These are phyloP conservation scores for Cryptocheilus praepositus DNA, from an alignment of 2,888 invertebrate genomes.

Conservation along the genomic window DNA sequence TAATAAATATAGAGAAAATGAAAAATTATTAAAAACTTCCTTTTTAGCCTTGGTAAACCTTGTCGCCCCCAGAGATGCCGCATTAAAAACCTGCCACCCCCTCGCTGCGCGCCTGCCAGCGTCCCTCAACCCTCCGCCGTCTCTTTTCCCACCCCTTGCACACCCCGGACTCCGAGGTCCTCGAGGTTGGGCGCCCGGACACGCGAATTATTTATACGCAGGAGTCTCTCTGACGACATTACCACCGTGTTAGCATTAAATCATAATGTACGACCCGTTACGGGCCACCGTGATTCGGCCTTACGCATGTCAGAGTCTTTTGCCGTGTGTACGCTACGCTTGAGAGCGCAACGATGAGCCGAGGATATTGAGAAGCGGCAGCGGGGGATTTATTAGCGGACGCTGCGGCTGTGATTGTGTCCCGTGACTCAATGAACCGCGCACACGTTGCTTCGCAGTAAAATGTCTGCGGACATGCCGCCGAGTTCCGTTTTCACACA, in stretches of 20 bases:
- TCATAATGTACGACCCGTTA: constrained; percentile 75
- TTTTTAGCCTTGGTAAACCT: constrained; percentile 75
- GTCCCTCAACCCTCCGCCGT: constrained; percentile 39
- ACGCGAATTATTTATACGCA: constrained; percentile 74
- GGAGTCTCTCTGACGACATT: constrained; percentile 75
- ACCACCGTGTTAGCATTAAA: constrained; percentile 75
- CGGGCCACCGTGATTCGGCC: constrained; percentile 68
- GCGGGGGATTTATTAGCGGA: too few species aligned
- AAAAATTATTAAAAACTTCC: constrained; percentile 76
- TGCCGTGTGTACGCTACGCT: constrained; percentile 31
- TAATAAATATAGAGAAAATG: constrained; percentile 75
- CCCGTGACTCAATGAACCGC: too few species aligned
- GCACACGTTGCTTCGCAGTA: too few species aligned
- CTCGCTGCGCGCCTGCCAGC: constrained; percentile 41
- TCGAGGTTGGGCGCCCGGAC: constrained; percentile 72
- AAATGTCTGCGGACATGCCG: too few species aligned
- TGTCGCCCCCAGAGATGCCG: constrained; percentile 73
- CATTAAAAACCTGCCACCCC: constrained; percentile 70
- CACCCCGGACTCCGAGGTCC: constrained; percentile 51
- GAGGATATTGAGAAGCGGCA: too few species aligned
- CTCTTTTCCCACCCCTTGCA: constrained; percentile 1
- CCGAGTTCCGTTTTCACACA: too few species aligned
- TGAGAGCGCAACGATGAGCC: too few species aligned
- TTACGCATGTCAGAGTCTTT: constrained; percentile 56
- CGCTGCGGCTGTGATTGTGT: too few species aligned